These are phyloP conservation scores for Magallana ariakensis DNA, from an alignment of 1,140 invertebrate genomes.

Conservation along the genomic window DNA sequence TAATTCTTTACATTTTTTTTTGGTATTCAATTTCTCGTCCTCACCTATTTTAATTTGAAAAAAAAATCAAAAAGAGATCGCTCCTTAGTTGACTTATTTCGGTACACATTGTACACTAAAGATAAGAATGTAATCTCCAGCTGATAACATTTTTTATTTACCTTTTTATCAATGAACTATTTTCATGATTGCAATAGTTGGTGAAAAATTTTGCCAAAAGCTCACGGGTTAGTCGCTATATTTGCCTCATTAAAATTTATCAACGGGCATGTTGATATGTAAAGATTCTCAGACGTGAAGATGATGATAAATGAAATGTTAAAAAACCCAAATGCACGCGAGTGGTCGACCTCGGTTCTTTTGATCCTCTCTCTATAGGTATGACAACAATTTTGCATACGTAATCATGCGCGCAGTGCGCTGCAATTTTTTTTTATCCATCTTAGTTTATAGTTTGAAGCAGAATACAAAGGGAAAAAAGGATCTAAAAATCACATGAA, in stretches of 20 bases:
- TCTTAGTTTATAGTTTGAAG: not conserved
- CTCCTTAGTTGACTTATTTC: not conserved
- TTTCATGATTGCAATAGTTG: not conserved
- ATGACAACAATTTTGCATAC: conserved; percentile 24
- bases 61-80: no score
- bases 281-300: not conserved
- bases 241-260: conserved; percentile 37
- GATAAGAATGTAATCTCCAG: not conserved
- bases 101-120: conserved; percentile 1
- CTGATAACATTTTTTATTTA: not conserved
- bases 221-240: conserved; percentile 9
- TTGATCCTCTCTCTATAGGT: not conserved
- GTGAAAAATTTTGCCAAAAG: not conserved
- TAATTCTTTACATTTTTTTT: no score
- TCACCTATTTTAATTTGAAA: no score
- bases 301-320: conserved; percentile 28
- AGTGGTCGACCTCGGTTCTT: conserved; percentile 1
- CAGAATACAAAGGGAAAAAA: not conserved
- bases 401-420: conserved; percentile 15
- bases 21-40: no score
- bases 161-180: conserved; percentile 27
- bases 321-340: not conserved
- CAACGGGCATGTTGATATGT: conserved; percentile 9
- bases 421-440: not conserved
- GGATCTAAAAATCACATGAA: not conserved